These are phyloP conservation scores for Thinocorus orbignyianus DNA, from an alignment of 2,113 vertebrate genomes.

Conservation along the genomic window DNA sequence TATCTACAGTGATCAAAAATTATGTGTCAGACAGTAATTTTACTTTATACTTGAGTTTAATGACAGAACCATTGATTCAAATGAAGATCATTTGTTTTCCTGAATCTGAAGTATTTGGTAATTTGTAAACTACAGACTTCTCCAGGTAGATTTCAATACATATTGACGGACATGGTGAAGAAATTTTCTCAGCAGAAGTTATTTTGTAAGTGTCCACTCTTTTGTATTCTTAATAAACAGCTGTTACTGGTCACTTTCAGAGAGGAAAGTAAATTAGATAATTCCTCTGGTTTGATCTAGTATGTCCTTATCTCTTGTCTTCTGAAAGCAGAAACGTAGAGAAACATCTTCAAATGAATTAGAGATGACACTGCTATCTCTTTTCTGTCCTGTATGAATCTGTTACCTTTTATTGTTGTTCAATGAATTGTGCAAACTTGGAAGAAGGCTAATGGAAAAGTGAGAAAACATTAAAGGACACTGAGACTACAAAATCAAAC, in stretches of 20 bases:
- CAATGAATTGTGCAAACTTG: neutral
- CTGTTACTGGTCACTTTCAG: neutral
- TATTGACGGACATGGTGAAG: accelerated
- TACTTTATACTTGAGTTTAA: neutral
- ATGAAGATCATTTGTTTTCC: neutral
- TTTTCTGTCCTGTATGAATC: neutral
- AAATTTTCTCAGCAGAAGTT: neutral
- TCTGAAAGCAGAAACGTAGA: neutral
- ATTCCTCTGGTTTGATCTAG: neutral
- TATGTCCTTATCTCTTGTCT: neutral
- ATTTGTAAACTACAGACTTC: neutral
- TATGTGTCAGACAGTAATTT: neutral
- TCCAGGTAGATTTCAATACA: neutral
- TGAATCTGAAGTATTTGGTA: neutral
- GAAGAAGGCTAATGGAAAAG: neutral
- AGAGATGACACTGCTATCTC: neutral
- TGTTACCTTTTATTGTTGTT: neutral
- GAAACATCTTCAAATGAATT: neutral
- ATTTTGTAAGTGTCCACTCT: neutral
- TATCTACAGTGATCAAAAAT: neutral
- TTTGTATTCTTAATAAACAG: neutral
- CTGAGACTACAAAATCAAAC: neutral
- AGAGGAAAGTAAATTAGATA: neutral
- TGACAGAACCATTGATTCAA: neutral
- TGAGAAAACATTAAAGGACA: neutral